Evolutionary conservation across 2,888 invertebrate species (phyloP).

Genomic region (Chironomus riparius): DNA sequence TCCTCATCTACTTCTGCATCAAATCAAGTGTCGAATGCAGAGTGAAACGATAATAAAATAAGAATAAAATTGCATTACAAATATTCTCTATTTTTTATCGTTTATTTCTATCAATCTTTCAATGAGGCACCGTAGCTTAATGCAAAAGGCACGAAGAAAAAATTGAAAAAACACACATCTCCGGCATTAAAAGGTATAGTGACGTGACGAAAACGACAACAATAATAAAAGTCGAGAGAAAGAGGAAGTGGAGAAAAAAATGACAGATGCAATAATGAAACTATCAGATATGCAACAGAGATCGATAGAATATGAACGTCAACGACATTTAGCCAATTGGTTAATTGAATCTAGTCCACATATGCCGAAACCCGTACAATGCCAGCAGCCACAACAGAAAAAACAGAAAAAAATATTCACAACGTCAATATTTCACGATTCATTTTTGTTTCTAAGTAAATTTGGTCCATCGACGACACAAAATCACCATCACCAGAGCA

Average conservation of each 20-base stretch:
- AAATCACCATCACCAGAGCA: neutral
- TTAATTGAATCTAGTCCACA: constrained; percentile 43
- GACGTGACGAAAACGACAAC: neutral
- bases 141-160: neutral
- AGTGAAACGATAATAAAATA: neutral
- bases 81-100: neutral
- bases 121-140: neutral
- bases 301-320: constrained; percentile 43
- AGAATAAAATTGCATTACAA: neutral
- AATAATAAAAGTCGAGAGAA: neutral
- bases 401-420: constrained; percentile 27
- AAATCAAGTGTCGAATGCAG: neutral
- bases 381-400: constrained; percentile 30
- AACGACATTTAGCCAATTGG: constrained; percentile 44
- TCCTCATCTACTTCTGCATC: neutral
- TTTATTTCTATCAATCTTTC: neutral
- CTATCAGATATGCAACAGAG: constrained; percentile 40
- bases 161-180: neutral
- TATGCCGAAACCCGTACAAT: constrained; percentile 35
- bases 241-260: constrained; percentile 29
- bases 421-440: constrained; percentile 13
- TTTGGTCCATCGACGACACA: neutral
- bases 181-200: neutral
- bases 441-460: constrained; percentile 12
- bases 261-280: constrained; percentile 39